phyloP scores from a whole-genome alignment of 1,140 invertebrate genomes.

The Bombus superbus region DNA sequence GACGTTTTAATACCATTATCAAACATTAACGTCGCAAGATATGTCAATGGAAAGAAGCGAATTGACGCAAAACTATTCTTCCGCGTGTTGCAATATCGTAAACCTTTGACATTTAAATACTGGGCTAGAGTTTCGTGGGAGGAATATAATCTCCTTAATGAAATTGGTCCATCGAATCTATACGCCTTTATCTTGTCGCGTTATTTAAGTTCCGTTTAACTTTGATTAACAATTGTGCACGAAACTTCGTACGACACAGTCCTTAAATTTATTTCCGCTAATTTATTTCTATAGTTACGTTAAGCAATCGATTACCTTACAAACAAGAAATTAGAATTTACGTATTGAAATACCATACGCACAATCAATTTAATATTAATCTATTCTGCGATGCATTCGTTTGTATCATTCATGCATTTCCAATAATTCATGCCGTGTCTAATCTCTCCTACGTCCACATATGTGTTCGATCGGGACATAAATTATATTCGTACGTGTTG shows the following conservation, averaged over 20 bases:
- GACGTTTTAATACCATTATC: neutral
- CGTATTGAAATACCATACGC: no score
- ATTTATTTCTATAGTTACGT: neutral
- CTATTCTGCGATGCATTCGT: neutral
- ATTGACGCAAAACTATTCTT: neutral
- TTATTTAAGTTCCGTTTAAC: neutral
- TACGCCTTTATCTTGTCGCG: neutral
- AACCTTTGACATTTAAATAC: slow-evolving; percentile 39
- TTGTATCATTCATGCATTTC: neutral
- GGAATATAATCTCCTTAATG: slow-evolving; percentile 9
- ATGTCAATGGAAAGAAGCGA: neutral
- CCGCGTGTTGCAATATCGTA: neutral
- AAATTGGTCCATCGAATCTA: neutral
- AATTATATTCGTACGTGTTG: neutral
- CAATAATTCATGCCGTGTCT: neutral
- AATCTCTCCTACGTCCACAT: neutral
- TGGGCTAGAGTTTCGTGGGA: neutral
- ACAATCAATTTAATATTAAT: neutral
- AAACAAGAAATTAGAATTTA: neutral
- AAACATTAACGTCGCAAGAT: neutral
- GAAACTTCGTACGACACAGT: neutral
- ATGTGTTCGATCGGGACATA: neutral
- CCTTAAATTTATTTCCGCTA: neutral
- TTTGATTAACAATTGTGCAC: neutral
- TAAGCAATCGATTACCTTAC: neutral